Base-by-base conservation (phyloP, 2,888 invertebrate genomes). In the Drosophila longiperda region DNA sequence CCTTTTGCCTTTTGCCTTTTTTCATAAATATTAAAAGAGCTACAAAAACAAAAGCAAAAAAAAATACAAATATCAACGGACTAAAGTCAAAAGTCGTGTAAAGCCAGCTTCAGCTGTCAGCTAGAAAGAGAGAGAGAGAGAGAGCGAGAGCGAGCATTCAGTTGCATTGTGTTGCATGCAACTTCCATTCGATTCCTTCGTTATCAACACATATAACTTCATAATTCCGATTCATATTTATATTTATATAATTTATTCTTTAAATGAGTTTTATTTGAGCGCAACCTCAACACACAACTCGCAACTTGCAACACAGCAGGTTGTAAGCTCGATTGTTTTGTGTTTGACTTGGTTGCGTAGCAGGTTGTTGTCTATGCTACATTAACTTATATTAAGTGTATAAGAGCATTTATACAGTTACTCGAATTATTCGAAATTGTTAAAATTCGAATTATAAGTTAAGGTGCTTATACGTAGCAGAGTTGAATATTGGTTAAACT, bases 11-110 rank as follows among this genome's bases (percentile, higher is more conserved):
- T 29, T 26, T 26, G 26, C 70, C 62, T 80, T 76, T 80, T 87
- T 87, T 87, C 87, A 87, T 87, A 87, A 87, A 87, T 87, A 89
- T 87, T 89, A 89, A 89, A 87, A 77, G 80, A 89, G 87, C 82
- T 69, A 57, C 45, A 23, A 23, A 45, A 45, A 23, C 42, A 12
- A 42, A 42, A 42, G 3, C 45, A 45, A 45, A 23, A 38, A 26
- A 7, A 55, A 38, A 26, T 29, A 78, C 70, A 74, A 75, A 85
- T 67, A 73, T 67, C 64, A 49, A 36, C 67, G 63, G 54, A 54
- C 82, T 66, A 74, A 84, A 88, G 86, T 86, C 83, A 82, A 82
- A 85, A 83, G 88, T 82, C 82, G 70, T 68, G 59, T 64, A 62
- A 61, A 52, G 73, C 73, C 78, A 66, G 65, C 32, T 45, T 38